Base-by-base conservation (phyloP, 1,140 invertebrate species). In the Bombus picipes region DNA sequence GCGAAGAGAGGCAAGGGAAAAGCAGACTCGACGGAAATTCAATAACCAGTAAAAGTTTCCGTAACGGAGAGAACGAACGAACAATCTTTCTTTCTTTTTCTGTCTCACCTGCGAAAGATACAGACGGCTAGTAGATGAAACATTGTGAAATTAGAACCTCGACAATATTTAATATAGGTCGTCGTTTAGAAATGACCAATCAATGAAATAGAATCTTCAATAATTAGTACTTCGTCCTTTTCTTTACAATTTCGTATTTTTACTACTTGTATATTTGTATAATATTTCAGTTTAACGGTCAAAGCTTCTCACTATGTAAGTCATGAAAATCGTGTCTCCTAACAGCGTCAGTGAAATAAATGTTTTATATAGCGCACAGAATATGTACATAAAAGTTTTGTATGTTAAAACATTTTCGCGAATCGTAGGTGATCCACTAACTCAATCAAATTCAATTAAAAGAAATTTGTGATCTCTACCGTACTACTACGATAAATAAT, bases 101-200 rank as follows among this genome's bases (percentile, higher is more conserved):
- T 68, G 9, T 68, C 5, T 41, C 37, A 3, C 1, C 32, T 25
- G 25, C 39, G 37, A 62, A 85, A 47, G 77, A 80, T 80, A 73
- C 83, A 66, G 68, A 66, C 77, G 68, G 39, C 53, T 39, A 47
- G 10, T 59, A 85, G 77, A 85, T 76, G 57, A 25, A 43, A 34
- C 66, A 62, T 18, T 32, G 75, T 8, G 83, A 41, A 83, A 89
- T 89, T 89, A 89, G 59, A 86, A 59, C 37, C 79, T 62, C 59
- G 73, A 86, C 41, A 65, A 89, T 89, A 89, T 87, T 89, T 89
- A 87, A 89, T 87, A 77, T 78, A 62, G 73, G 85, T 83, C 83
- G 82, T 65, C n/a, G 68, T 53, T 53, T 22, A 53, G 22, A 53
- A 53, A 53, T 18, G 5, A 53, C 47, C 47, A 15, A 41, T 18